Conservation (phyloP, 2,113 vertebrate species). For the Toxotes jaculatrix region DNA sequence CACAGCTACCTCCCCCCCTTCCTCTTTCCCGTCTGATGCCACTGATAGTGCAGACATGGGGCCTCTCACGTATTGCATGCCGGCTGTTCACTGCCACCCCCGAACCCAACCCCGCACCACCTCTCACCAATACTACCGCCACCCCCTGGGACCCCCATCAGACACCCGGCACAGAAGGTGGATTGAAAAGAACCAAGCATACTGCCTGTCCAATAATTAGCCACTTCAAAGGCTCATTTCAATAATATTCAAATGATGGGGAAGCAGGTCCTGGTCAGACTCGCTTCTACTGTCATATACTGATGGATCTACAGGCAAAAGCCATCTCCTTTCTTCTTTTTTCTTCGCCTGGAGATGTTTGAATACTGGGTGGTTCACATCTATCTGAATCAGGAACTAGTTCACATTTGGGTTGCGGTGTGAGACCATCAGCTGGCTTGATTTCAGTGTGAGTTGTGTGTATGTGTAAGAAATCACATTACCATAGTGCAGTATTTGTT, state of each 20-base stretch:
- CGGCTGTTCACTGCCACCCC: constrained; percentile 72
- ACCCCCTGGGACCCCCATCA: constrained; percentile 59
- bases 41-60: constrained; percentile 78
- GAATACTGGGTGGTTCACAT: neutral
- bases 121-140: constrained; percentile 38
- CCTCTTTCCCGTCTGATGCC: constrained; percentile 78
- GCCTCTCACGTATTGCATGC: constrained; percentile 80
- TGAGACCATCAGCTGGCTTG: neutral
- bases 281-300: constrained; percentile 45
- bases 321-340: constrained; percentile 20
- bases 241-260: constrained; percentile 71
- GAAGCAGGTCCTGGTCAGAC: constrained; percentile 53
- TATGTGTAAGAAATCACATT: neutral
- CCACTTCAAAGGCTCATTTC: constrained; percentile 71
- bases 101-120: constrained; percentile 29
- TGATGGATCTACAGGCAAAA: constrained; percentile 41
- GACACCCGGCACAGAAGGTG: constrained; percentile 73
- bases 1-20: constrained; percentile 45
- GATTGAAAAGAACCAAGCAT: constrained; percentile 70
- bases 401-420: neutral
- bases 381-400: constrained; percentile 16
- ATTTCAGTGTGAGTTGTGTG: constrained; percentile 18
- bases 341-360: neutral
- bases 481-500: neutral
- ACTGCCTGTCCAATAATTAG: constrained; percentile 71